Conservation (phyloP, 1,140 invertebrate species). For the Geopemphigus sp. region DNA sequence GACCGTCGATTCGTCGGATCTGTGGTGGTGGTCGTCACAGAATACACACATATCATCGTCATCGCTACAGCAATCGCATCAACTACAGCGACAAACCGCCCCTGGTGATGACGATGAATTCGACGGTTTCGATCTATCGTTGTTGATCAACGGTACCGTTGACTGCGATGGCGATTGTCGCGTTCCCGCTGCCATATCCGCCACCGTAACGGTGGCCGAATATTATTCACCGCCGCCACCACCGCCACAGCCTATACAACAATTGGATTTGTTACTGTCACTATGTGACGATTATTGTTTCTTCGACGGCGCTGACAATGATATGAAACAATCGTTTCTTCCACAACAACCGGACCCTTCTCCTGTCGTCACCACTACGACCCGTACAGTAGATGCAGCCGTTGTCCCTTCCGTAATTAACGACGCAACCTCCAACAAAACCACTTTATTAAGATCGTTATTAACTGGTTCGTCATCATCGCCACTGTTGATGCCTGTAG, state of each 20-base stretch:
- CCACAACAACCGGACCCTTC: neutral
- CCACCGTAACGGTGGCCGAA: slow-evolving; percentile 2
- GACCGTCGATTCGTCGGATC: neutral
- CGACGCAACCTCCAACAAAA: neutral
- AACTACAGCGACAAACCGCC: neutral
- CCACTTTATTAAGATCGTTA: slow-evolving; percentile 9
- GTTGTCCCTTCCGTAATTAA: neutral
- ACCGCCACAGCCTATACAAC: neutral
- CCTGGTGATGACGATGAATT: neutral
- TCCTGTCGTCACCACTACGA: neutral
- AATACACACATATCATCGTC: slow-evolving; percentile 10
- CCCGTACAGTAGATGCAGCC: neutral
- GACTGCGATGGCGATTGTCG: neutral
- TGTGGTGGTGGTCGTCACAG: slow-evolving; percentile 8
- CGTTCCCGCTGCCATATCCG: slow-evolving; percentile 6
- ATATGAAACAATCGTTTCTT: neutral
- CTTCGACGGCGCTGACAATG: neutral
- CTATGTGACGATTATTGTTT: slow-evolving; percentile 18
- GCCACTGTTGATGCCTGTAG: no score
- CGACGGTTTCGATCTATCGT: slow-evolving; percentile 32
- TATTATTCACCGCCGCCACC: neutral
- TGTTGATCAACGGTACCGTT: slow-evolving; percentile 3
- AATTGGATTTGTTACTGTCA: slow-evolving; percentile 17
- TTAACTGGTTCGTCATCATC: neutral
- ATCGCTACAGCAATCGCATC: neutral